Evolutionary conservation across 2,888 invertebrate genomes (phyloP).

Genomic region (Drosophila fulvimacula): DNA sequence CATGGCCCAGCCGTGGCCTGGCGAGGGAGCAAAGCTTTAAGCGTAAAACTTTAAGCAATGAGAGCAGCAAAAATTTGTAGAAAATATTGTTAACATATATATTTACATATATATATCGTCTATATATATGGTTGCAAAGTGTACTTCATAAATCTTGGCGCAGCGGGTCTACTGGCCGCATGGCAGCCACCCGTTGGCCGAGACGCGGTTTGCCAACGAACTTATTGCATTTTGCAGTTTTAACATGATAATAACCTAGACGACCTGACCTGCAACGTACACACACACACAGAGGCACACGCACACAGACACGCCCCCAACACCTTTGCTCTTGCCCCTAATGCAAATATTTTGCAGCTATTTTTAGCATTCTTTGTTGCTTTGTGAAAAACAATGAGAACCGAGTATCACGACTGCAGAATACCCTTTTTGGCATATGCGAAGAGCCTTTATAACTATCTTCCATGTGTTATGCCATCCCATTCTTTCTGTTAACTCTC

Average conservation of each 20-base stretch:
- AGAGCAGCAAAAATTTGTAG: constrained; percentile 9
- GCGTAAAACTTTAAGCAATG: constrained; percentile 23
- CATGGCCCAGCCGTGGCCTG: not conserved
- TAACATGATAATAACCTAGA: constrained; percentile 69
- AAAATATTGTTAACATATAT: not conserved
- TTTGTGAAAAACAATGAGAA: not conserved
- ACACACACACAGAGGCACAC: constrained; percentile 6
- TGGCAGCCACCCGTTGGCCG: constrained; percentile 41
- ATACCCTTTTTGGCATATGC: too few species aligned
- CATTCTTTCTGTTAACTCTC: too few species aligned
- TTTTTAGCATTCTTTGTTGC: constrained; percentile 29
- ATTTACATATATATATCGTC: not conserved
- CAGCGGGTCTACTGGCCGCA: constrained; percentile 46
- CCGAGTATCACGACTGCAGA: not conserved
- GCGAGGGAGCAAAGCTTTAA: constrained; percentile 11
- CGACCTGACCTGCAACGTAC: constrained; percentile 43
- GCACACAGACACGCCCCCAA: constrained; percentile 4
- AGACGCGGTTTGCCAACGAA: constrained; percentile 60
- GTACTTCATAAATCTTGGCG: constrained; percentile 67
- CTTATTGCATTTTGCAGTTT: constrained; percentile 69
- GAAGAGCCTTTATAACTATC: too few species aligned
- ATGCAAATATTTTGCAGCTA: constrained; percentile 50
- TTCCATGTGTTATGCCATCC: too few species aligned
- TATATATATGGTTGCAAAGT: constrained; percentile 15
- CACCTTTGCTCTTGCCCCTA: constrained; percentile 48